Percentiles rank a stretch among this genome's conserved stretches.
phyloP scores from a whole-genome alignment of 2,888 invertebrate genomes.

The Scrobipalpa costella region DNA sequence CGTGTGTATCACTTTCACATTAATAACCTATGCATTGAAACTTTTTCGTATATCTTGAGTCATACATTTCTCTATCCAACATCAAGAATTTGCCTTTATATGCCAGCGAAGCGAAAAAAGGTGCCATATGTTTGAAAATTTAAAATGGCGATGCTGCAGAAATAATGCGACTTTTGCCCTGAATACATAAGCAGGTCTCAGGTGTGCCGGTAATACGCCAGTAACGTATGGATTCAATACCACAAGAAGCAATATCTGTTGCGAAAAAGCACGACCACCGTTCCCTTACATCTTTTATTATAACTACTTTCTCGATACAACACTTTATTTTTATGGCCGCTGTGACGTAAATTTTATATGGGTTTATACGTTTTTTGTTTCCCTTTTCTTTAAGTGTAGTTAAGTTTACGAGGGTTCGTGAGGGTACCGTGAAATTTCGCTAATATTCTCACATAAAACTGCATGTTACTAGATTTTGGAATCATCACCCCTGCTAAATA shows the following conservation, averaged over 20 bases:
- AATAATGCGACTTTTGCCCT: conserved; percentile 44
- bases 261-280: conserved; percentile 33
- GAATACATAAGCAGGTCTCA: conserved; percentile 63
- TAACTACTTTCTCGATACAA: conserved; percentile 25
- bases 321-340: conserved; percentile 20
- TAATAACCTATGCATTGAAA: background rate
- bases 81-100: background rate
- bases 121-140: background rate
- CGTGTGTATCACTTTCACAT: background rate
- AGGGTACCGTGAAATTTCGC: background rate
- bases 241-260: conserved; percentile 41
- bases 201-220: conserved; percentile 55
- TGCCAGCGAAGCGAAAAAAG: background rate
- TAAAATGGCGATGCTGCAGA: conserved; percentile 22
- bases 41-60: background rate
- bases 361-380: background rate
- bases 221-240: conserved; percentile 62
- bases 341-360: conserved; percentile 16
- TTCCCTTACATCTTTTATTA: conserved; percentile 48
- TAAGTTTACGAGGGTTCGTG: background rate
- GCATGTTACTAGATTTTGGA: background rate
- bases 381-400: background rate
- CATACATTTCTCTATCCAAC: no score
- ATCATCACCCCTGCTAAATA: background rate
- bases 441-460: conserved; percentile 6